Evolutionary conservation across 2,797 vertebrate species (phyloP), one percentile per base, ranked within the genome.

Genomic region (Argyrosomus regius): DNA sequence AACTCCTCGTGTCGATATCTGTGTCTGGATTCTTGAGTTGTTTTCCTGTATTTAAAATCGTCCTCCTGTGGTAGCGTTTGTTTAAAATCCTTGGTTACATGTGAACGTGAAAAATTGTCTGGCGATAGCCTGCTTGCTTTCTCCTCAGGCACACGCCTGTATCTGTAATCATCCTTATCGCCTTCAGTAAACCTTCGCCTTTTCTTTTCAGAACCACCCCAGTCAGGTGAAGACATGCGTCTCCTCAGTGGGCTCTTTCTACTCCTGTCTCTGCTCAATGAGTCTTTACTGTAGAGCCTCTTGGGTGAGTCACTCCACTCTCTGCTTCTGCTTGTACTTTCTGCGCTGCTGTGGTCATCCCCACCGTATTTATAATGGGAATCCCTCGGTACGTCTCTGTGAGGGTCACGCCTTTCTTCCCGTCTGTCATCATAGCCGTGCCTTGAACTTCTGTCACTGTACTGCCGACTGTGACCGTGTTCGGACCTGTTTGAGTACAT

Each of bases 401-500:
- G 81, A 50, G 72, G 17, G n/a, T 84, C 73, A 1, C 12, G 66
- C 46, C 79, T 76, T 24, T 89, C 84, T 13, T 89, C 83, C 76
- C 85, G n/a, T 67, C 74, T 62, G 43, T 86, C 66, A 4, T 82
- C 72, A 12, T 72, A 77, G 56, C 83, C 79, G 1, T 83, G 82
- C 58, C 89, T 80, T 5, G 83, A 58, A 26, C 77, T 64, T 69
- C 81, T 78, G 50, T 92, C 87, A 24, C 56, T 20, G 24, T 87
- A 28, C 17, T 75, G 85, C 52, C 81, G 62, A 35, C 80, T 79
- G 70, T 87, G 80, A 58, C 72, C 61, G 39, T 80, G 24, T 16
- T 90, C 83, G 13, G 81, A 78, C 56, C 82, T 52, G 66, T 84
- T 79, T 0, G 91, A 90, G 80, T 90, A 71, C 92, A 93, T 94